Conservation (phyloP, 2,113 vertebrate species). For the Centropus bengalensis region DNA sequence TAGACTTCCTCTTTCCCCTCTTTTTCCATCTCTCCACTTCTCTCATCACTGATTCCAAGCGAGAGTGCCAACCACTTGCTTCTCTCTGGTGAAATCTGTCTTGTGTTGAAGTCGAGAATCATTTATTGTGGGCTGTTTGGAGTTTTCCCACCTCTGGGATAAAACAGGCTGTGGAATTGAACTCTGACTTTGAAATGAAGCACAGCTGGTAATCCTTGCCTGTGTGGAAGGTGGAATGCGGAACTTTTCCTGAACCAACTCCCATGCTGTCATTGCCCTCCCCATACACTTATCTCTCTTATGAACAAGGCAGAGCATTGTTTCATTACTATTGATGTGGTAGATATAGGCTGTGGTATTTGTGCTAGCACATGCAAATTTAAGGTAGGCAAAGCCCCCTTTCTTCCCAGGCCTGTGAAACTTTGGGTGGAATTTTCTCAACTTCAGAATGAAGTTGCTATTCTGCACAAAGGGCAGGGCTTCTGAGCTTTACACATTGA, state of each 20-base stretch:
- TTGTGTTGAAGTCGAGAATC: not conserved
- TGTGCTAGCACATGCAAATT: not conserved
- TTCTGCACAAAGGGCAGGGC: not conserved
- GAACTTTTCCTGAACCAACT: not conserved
- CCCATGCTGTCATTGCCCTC: not conserved
- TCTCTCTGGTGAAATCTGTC: not conserved
- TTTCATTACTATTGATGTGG: not conserved
- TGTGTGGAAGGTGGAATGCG: not conserved
- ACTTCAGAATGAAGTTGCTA: not conserved
- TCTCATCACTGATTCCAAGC: not conserved
- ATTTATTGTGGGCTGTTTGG: not conserved
- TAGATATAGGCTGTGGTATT: not conserved
- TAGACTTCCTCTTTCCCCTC: not conserved
- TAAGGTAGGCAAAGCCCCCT: not conserved
- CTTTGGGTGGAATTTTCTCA: not conserved
- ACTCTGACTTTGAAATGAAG: not conserved
- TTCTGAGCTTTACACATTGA: not conserved
- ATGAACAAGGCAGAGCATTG: not conserved
- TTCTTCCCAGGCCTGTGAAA: not conserved
- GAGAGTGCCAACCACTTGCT: not conserved
- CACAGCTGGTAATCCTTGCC: not conserved
- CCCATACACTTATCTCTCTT: not conserved
- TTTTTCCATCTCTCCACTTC: not conserved
- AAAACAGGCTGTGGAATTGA: not conserved
- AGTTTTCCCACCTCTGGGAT: not conserved